phyloP scores from a whole-genome alignment of 2,888 invertebrate genomes.

The Argynnis bischoffii region DNA sequence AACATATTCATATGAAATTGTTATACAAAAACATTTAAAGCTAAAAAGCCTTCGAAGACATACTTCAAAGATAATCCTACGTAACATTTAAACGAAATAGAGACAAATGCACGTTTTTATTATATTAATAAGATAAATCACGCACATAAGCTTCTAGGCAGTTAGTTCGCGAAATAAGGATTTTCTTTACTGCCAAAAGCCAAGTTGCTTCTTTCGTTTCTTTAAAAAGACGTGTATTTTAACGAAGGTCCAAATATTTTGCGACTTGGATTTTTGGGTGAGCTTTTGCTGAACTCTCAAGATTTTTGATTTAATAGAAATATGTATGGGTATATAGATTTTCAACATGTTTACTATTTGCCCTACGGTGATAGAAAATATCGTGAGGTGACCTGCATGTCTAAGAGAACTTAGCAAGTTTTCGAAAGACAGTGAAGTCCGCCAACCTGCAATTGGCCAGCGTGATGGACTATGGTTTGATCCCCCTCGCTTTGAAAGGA shows the following conservation, averaged over 20 bases:
- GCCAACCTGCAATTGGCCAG: too few species aligned
- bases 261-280: not conserved
- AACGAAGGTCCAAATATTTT: conserved; percentile 2
- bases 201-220: conserved; percentile 2
- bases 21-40: not conserved
- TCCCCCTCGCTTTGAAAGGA: too few species aligned
- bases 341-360: too few species aligned
- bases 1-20: not conserved
- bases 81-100: conserved; percentile 9
- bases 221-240: conserved; percentile 1
- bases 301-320: not conserved
- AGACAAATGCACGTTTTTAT: conserved; percentile 18
- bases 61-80: conserved; percentile 15
- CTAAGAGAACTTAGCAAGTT: too few species aligned
- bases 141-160: conserved; percentile 15
- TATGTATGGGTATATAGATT: too few species aligned
- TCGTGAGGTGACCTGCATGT: too few species aligned
- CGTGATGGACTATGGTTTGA: too few species aligned
- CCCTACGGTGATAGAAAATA: too few species aligned
- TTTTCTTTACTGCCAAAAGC: conserved; percentile 25
- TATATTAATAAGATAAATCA: conserved; percentile 31
- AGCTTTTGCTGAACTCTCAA: not conserved
- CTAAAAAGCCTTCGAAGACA: conserved; percentile 1
- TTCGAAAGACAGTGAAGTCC: too few species aligned
- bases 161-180: conserved; percentile 21